Percentiles rank a stretch among this genome's conserved stretches.
Evolutionary conservation across 2,113 vertebrate genomes (phyloP).

Genomic region (Aegithalos caudatus): DNA sequence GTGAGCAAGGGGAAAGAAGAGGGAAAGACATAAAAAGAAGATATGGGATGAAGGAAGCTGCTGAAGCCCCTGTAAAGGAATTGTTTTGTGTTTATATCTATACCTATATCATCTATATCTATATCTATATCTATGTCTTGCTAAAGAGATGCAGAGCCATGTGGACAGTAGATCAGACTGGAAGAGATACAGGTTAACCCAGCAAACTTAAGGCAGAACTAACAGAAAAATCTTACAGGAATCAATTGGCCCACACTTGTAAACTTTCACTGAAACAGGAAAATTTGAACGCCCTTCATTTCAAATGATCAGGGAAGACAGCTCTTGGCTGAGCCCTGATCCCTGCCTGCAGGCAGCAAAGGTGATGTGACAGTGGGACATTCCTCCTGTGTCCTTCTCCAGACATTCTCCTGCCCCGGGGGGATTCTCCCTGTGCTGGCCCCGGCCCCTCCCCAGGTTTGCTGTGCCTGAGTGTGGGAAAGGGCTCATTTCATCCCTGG

Average conservation of each 20-base stretch:
- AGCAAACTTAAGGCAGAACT: not conserved
- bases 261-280: not conserved
- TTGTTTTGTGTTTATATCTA: not conserved
- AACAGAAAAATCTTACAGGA: not conserved
- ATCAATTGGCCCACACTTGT: not conserved
- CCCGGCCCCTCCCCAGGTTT: fast-evolving
- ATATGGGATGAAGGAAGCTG: not conserved
- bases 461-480: not conserved
- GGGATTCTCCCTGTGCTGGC: not conserved
- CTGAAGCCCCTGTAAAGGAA: not conserved
- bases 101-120: not conserved
- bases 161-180: not conserved
- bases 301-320: not conserved
- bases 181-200: not conserved
- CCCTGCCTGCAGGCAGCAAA: not conserved
- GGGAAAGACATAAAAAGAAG: not conserved
- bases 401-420: not conserved
- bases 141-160: not conserved
- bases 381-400: not conserved
- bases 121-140: not conserved
- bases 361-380: not conserved
- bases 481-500: not conserved
- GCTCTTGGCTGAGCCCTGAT: not conserved
- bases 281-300: not conserved
- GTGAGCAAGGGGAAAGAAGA: not conserved